Evolutionary conservation across 2,797 vertebrate species (phyloP).

Genomic region (Mionectes olivaceus): DNA sequence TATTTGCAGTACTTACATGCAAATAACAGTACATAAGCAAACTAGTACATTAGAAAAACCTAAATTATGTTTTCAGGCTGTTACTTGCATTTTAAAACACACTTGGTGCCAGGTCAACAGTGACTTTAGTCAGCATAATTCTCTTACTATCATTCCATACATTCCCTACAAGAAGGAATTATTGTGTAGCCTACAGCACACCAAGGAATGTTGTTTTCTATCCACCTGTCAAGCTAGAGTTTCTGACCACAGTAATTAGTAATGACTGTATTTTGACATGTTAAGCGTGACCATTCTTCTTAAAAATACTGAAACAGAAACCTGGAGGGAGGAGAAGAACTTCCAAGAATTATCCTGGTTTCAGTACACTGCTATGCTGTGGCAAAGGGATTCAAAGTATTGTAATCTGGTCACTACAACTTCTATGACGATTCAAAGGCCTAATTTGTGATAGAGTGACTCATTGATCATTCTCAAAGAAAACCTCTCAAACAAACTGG

Average conservation of each 20-base stretch:
- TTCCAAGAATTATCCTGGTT: neutral
- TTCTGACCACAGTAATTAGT: slow-evolving; percentile 25
- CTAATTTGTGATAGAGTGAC: neutral
- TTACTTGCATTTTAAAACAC: neutral
- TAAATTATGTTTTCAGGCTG: neutral
- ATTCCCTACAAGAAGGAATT: neutral
- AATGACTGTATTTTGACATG: slow-evolving; percentile 23
- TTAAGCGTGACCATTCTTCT: neutral
- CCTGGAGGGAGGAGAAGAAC: neutral
- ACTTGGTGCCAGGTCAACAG: neutral
- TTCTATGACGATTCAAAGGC: neutral
- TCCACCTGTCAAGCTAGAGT: slow-evolving; percentile 24
- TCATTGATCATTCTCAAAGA: neutral
- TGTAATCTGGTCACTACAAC: neutral
- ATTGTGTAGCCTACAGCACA: neutral
- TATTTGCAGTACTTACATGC: neutral
- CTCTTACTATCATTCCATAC: neutral
- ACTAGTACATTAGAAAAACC: neutral
- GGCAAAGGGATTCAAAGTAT: neutral
- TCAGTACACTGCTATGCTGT: neutral
- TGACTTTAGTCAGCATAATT: neutral
- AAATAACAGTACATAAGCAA: neutral
- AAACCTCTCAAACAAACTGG: neutral
- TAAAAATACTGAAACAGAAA: slow-evolving; percentile 14
- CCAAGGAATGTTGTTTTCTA: slow-evolving; percentile 9